Evolutionary conservation across 2,113 vertebrate species (phyloP), one percentile per base, ranked within the genome.

Genomic region (Datnioides undecimradiatus): DNA sequence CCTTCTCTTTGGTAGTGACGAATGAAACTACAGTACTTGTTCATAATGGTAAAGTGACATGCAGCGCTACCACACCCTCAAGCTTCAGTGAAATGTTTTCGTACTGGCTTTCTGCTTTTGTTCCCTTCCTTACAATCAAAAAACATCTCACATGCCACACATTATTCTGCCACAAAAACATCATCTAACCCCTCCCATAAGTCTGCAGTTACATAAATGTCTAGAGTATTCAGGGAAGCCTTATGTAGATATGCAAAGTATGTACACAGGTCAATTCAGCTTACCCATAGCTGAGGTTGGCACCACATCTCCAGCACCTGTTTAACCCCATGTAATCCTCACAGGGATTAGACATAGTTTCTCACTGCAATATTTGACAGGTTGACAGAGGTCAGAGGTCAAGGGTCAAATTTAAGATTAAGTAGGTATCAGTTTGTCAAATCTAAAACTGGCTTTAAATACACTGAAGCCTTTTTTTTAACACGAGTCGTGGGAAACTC

Each of bases 301-400:
- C 43, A 17, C 25, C 31, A 71, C 52, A 34, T 57, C 19, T 31
- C 33, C 12, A 62, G 55, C 58, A 83, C 65, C 76, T 86, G 83
- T 60, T 80, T 33, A 67, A 36, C 52, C 58, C 38, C 48, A 78
- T 76, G 27, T 45, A 68, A 54, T 27, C 49, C 41, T 68, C 43
- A 51, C 34, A 43, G 41, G 25, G 48, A 41, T 34, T 40, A 66
- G 21, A 4, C 6, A 27, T 33, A 19, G 29, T 16, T 34, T 54
- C 36, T 55, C 25, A 55, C 19, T 29, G 17, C 41, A 40, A 11
- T 57, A 52, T 64, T 34, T 43, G 41, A 80, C 36, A 9, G 13
- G 23, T 48, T 75, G 27, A 59, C 27, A n/a, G 52, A 27, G 58
- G 29, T 11, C 43, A 25, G 36, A 40, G 3, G 0, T 59, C 64